Evolutionary conservation across 2,113 vertebrate genomes (phyloP).

Genomic region (Butorides virescens): DNA sequence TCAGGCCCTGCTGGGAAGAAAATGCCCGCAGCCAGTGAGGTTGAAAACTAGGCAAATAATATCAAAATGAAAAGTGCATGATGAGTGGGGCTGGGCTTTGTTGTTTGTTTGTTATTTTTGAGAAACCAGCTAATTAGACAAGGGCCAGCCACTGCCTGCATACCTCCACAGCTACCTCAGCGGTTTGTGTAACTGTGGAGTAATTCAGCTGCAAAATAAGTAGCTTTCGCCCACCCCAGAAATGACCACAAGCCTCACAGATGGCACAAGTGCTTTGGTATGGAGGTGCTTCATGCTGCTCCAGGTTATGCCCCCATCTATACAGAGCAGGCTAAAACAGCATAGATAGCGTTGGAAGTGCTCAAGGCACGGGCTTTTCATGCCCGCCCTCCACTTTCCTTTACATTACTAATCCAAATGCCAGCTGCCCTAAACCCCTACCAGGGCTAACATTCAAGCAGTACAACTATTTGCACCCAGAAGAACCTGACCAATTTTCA

Average conservation of each 20-base stretch:
- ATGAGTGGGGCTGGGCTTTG: not conserved
- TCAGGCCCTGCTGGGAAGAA: not conserved
- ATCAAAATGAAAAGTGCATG: not conserved
- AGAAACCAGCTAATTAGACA: not conserved
- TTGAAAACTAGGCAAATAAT: not conserved
- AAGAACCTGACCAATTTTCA: not conserved
- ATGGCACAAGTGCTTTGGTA: not conserved
- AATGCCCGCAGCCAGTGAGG: not conserved
- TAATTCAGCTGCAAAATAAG: not conserved
- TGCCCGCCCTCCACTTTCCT: not conserved
- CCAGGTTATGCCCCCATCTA: not conserved
- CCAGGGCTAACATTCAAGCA: not conserved
- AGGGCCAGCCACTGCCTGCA: not conserved
- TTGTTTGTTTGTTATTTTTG: not conserved
- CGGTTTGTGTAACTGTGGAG: not conserved
- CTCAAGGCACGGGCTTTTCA: not conserved
- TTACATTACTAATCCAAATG: not conserved
- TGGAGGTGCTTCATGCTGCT: not conserved
- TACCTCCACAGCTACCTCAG: not conserved
- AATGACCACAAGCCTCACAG: not conserved
- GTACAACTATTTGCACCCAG: not conserved
- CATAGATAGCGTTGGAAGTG: not conserved
- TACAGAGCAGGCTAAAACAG: not conserved
- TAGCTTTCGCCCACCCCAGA: not conserved
- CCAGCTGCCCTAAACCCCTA: not conserved